Evolutionary conservation across 64 coral and sea anemone genomes (phyloP), one percentile per base, ranked within the genome.

Genomic region (Astreopora myriophthalma): DNA sequence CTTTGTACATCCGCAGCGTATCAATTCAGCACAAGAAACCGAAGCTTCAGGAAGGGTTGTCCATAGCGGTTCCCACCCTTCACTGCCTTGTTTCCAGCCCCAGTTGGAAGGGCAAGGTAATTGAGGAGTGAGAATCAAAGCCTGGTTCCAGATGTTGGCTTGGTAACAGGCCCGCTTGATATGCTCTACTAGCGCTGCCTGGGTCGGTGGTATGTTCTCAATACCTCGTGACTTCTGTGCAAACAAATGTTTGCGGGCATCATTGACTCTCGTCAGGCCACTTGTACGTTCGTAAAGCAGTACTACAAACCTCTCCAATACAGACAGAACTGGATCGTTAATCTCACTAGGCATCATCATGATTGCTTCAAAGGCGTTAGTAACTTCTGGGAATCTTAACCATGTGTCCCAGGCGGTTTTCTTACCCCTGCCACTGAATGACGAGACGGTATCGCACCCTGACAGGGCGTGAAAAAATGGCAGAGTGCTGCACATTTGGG

Each of bases 241-340:
- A 62, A 84, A 82, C 28, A 85, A 78, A 33, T 89, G 76, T 49
- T 85, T 89, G 26, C 69, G 63, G 46, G 69, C 86, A 24, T 89
- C 51, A 33, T 94, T 86, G 30, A 94, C 74, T 60, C 37, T 58
- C 27, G 35, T 29, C 20, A 68, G 38, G 61, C 27, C 91, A 51
- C 93, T 95, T 13, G 81, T 78, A 34, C 88, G 31, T 76, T 74
- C 77, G 64, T 84, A 85, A 11, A 94, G 44, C 16, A 95, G 30
- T 17, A 86, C 48, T 28, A 58, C 80, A 86, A 73, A 90, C 52
- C 92, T 34, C 87, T 95, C 71, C 6, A 95, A n/a, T 61, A 9
- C n/a, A 52, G 85, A 33, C 28, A 86, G 27, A 28, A 48, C 34
- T 22, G 27, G 69, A 12, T 87, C 73, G 3, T 72, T 20, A 10